These are phyloP conservation scores for Microhierax caerulescens DNA, from an alignment of 2,797 vertebrate genomes.

Conservation along the genomic window DNA sequence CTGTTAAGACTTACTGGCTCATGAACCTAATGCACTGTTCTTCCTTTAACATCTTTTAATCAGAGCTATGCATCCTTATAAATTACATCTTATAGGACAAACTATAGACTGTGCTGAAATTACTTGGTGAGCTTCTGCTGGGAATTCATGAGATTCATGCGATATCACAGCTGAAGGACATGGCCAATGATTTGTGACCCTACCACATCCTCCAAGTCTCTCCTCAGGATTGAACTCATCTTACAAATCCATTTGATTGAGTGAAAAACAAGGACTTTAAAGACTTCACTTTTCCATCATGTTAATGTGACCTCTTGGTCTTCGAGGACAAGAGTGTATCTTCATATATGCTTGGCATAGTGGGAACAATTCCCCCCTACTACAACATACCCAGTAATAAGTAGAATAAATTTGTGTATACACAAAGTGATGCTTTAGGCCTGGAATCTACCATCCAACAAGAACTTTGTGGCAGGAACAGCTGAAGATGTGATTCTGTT, in stretches of 20 bases:
- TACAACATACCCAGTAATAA: not conserved
- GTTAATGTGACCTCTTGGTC: not conserved
- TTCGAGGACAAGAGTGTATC: not conserved
- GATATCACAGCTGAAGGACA: not conserved
- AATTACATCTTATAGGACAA: not conserved
- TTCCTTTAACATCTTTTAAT: not conserved
- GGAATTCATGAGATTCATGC: not conserved
- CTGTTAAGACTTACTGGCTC: not conserved
- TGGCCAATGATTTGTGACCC: not conserved
- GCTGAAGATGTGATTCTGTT: not conserved
- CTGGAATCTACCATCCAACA: not conserved
- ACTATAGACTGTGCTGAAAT: not conserved
- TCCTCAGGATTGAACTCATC: not conserved
- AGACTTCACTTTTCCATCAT: not conserved
- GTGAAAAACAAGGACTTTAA: not conserved
- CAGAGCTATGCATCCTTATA: not conserved
- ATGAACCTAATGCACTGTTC: not conserved
- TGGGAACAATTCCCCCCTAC: not conserved
- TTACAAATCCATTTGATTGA: fast-evolving
- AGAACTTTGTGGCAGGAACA: not conserved
- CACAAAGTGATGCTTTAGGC: not conserved
- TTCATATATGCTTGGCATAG: not conserved
- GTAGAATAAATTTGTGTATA: not conserved
- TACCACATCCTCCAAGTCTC: not conserved
- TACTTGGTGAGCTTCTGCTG: not conserved